Evolutionary conservation across 2,888 invertebrate species (phyloP).

Genomic region (Troides aeacus): DNA sequence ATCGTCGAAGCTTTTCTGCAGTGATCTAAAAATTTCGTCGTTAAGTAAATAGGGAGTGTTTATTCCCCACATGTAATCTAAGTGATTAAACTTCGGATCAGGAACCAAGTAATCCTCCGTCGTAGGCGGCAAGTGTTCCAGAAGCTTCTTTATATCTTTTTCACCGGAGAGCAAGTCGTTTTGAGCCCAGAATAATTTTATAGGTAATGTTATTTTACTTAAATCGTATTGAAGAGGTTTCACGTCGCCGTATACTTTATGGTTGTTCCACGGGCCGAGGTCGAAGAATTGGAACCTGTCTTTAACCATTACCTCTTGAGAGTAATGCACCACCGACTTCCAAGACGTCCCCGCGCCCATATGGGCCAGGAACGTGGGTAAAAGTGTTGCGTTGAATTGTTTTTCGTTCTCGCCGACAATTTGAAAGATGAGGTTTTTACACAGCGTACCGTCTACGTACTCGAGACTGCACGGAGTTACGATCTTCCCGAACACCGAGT

Average conservation of each 20-base stretch:
- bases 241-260: slow-evolving; percentile 74
- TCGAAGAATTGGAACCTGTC: slow-evolving; percentile 84
- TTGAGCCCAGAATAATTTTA: slow-evolving; percentile 83
- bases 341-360: slow-evolving; percentile 88
- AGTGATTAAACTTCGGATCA: slow-evolving; percentile 83
- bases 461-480: slow-evolving; percentile 78
- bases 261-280: slow-evolving; percentile 81
- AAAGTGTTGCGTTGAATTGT: slow-evolving; percentile 83
- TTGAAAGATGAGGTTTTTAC: slow-evolving; percentile 85
- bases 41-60: slow-evolving; percentile 82
- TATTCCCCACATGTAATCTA: slow-evolving; percentile 85
- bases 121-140: slow-evolving; percentile 67
- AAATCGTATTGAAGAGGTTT: slow-evolving; percentile 83
- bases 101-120: slow-evolving; percentile 79
- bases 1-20: slow-evolving; percentile 36
- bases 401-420: slow-evolving; percentile 85
- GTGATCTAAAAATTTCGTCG: slow-evolving; percentile 62
- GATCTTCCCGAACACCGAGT: slow-evolving; percentile 78
- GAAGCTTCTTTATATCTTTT: slow-evolving; percentile 79
- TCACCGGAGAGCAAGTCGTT: slow-evolving; percentile 86
- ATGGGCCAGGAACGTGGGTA: slow-evolving; percentile 85
- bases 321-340: slow-evolving; percentile 85
- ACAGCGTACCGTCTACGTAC: slow-evolving; percentile 78
- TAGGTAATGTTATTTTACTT: slow-evolving; percentile 78
- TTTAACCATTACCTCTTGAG: slow-evolving; percentile 75